Percentiles rank a stretch among this genome's conserved stretches.
These are phyloP conservation scores for Psix sp. DNA, from an alignment of 1,140 invertebrate genomes.

Conservation along the genomic window DNA sequence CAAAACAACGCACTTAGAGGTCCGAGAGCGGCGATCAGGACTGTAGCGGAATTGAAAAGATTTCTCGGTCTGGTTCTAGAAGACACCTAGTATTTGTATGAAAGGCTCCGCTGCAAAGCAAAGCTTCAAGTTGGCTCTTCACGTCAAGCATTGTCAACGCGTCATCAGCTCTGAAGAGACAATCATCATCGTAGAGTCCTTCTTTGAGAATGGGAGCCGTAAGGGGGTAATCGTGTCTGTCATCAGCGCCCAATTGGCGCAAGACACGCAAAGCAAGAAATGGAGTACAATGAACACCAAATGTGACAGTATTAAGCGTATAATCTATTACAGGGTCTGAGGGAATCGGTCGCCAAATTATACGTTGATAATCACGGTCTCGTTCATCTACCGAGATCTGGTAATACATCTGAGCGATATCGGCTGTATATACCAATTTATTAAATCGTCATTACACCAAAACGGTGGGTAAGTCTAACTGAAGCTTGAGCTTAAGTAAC, in stretches of 20 bases:
- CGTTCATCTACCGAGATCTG: constrained; percentile 5
- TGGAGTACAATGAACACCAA: not conserved
- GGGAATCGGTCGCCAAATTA: not conserved
- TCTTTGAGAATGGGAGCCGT: not conserved
- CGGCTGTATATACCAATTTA: constrained; percentile 3
- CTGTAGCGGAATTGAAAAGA: constrained; percentile 34
- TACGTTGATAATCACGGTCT: constrained; percentile 8
- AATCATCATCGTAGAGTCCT: constrained; percentile 23
- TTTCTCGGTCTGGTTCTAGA: constrained; percentile 58
- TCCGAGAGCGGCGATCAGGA: not conserved
- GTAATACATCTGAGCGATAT: constrained; percentile 10
- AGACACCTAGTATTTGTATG: constrained; percentile 62
- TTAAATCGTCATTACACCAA: not conserved
- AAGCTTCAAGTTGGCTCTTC: constrained; percentile 27
- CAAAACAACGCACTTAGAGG: constrained; percentile 13
- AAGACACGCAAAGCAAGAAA: constrained; percentile 5
- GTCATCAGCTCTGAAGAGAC: constrained; percentile 23
- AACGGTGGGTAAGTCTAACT: not conserved
- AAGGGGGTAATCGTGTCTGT: constrained; percentile 4
- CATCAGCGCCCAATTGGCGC: not conserved
- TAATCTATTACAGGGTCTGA: not conserved
- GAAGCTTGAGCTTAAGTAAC: not conserved
- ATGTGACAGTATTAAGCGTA: constrained; percentile 2
- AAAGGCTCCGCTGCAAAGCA: constrained; percentile 49
- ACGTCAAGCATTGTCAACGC: not conserved